Base-by-base conservation (phyloP, 2,113 vertebrate genomes). In the Actenoides hombroni region DNA sequence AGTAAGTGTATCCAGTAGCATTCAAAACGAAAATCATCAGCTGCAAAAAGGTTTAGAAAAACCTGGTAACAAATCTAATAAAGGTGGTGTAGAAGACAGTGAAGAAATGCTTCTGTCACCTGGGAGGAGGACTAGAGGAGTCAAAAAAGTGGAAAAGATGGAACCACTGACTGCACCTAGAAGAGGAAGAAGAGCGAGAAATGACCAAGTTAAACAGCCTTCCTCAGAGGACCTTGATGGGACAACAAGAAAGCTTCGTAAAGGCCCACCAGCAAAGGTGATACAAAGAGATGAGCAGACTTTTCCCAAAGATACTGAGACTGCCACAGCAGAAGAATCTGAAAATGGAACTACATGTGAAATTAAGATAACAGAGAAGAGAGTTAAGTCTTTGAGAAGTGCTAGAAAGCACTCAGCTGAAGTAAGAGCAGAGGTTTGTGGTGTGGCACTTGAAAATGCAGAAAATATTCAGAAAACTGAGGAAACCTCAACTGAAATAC, bases 171-270 rank as follows among this genome's bases (percentile, higher is more conserved):
- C 94, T 70, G 64, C 88, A 48, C 13, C 59, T 16, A 97, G 60
- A 83, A 87, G 92, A 82, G 82, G 60, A 42, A 94, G 92, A 84
- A 75, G 82, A 91, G 59, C n/a, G 29, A 86, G 84, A 69, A 59
- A 60, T 63, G 68, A 40, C 9, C 89, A 64, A 64, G n/a, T 20
- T 9, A 33, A 91, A 42, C 40, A 69, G n/a, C 29, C 53, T 83
- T 13, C 74, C 80, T 33, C 79, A 46, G 54, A 48, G 64, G 11
- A 65, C 4, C 16, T 28, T 74, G 28, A 0, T 6, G 39, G 37
- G 33, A 21, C 77, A 67, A 15, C 8, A 73, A 89, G 75, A 17
- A 95, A 17, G 7, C 84, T 84, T 70, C 13, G 6, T 13, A 95
- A 44, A 73, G 37, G 63, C 8, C 13, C 29, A 3, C n/a, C 68